Evolutionary conservation across 2,113 vertebrate species (phyloP), one percentile per base, ranked within the genome.

Genomic region (Sclerurus mexicanus): DNA sequence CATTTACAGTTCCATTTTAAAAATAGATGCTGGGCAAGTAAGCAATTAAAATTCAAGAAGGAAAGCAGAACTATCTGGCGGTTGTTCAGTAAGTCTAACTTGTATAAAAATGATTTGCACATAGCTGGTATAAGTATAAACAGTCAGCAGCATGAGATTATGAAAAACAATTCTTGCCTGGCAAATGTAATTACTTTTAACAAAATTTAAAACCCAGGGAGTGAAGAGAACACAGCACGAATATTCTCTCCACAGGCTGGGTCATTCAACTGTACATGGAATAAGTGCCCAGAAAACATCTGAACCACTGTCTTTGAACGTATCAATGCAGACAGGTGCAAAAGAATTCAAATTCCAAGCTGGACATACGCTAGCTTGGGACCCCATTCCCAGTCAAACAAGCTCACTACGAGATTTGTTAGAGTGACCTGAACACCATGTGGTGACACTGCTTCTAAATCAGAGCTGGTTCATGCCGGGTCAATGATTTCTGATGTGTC

Each of bases 11-110:
- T 93, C 73, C 80, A 81, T 89, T 95, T 95, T 93, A 95, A 96
- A 97, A 97, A 95, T 96, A 97, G 89, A 95, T 89, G 84, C 64
- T 25, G 91, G 91, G 84, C 84, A 95, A 97, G 86, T 91, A 93
- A 95, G 94, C 89, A 95, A 97, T 96, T 97, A 97, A 97, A 95
- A 97, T 95, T 87, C 89, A 95, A 95, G 93, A 95, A 94, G 86
- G 84, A 96, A 96, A 97, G 93, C 93, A 96, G 93, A 97, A 95
- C 86, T 96, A 95, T 95, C 93, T 97, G 95, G 94, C 86, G 2
- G 83, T 90, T 23, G 80, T 97, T 96, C 96, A 93, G 84, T 90
- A 95, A 90, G 91, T 53, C 73, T 92, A 93, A 95, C 93, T 92
- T 89, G 93, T 92, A 87, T 94, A 95, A 95, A 95, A 97, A 95